phyloP scores from a whole-genome alignment of 2,113 vertebrate genomes.

The Syrrhaptes paradoxus region DNA sequence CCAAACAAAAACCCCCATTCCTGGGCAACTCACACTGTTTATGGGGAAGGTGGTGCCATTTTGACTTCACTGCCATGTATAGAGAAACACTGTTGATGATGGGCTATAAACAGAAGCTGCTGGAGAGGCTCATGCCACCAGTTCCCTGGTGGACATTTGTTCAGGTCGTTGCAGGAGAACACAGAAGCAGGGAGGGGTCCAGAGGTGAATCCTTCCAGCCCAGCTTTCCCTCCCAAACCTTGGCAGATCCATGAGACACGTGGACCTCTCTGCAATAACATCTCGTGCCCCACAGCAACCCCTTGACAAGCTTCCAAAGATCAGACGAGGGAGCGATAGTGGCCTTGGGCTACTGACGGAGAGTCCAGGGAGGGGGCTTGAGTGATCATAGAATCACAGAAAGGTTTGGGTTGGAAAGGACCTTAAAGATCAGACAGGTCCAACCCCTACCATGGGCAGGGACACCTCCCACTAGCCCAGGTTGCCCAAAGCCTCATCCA shows the following conservation, averaged over 20 bases:
- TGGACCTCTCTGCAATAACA: not conserved
- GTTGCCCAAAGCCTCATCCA: no score
- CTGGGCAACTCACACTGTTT: no score
- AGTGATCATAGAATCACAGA: not conserved
- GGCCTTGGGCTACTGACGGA: not conserved
- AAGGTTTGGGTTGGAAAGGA: no score
- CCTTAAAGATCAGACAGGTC: no score
- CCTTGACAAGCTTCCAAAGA: not conserved
- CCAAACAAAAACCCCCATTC: not conserved
- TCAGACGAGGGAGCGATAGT: not conserved
- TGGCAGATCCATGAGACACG: not conserved
- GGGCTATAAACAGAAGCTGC: not conserved
- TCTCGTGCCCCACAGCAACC: not conserved
- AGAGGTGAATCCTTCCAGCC: not conserved
- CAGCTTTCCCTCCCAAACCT: not conserved
- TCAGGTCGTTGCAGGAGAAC: not conserved
- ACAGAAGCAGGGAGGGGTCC: not conserved
- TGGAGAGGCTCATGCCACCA: not conserved
- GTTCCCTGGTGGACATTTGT: not conserved
- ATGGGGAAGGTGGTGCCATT: not conserved
- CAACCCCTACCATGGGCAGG: no score
- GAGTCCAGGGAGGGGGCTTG: not conserved
- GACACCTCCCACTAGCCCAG: no score
- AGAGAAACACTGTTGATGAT: not conserved
- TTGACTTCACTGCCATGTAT: not conserved